Base-by-base conservation (phyloP, 2,888 invertebrate genomes). In the Andrena praecox region DNA sequence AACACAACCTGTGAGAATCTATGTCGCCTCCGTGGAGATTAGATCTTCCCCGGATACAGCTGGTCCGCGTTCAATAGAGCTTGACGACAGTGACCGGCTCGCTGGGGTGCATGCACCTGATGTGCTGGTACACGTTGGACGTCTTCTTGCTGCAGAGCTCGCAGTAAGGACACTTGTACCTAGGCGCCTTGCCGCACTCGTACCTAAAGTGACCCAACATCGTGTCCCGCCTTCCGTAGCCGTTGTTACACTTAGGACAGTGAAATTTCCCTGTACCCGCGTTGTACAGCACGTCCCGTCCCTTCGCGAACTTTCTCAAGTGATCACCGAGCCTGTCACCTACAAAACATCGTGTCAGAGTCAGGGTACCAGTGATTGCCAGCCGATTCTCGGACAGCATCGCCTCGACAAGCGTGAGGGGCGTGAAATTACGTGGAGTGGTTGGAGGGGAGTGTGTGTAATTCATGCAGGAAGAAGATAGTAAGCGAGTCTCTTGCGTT, bases 191-290 rank as follows among this genome's bases (percentile, higher is more conserved):
- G 27, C 93, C 93, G 78, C 94, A 94, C 83, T 94, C 94, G 89
- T 94, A 93, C 59, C 94, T 92, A 84, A 90, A 93, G 85, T 94
- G 94, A 50, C 91, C 91, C 85, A 93, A 85, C 92, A 94, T 93
- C 42, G 93, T 93, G 86, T 93, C 92, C 33, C 93, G 90, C 64
- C 93, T 91, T 24, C 92, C 90, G 81, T 94, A 94, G 62, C 92
- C 93, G 80, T 92, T 94, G 88, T 93, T 93, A 86, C 94, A 94
- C 70, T 90, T 92, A 7, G 93, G 93, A 88, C 94, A 94, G 77
- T 93, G 93, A 85, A 90, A 93, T 75, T 92, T 93, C 42, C 93
- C 92, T 33, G 93, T 93, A 52, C 75, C 80, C 62, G 87, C 84
- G 86, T 92, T 92, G 83, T 86, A 91, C 67, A 90, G 84, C 31